These are phyloP conservation scores for Eucidaris tribuloides DNA, from an alignment of 35 echinoderm and acorn worm genomes.

Conservation along the genomic window DNA sequence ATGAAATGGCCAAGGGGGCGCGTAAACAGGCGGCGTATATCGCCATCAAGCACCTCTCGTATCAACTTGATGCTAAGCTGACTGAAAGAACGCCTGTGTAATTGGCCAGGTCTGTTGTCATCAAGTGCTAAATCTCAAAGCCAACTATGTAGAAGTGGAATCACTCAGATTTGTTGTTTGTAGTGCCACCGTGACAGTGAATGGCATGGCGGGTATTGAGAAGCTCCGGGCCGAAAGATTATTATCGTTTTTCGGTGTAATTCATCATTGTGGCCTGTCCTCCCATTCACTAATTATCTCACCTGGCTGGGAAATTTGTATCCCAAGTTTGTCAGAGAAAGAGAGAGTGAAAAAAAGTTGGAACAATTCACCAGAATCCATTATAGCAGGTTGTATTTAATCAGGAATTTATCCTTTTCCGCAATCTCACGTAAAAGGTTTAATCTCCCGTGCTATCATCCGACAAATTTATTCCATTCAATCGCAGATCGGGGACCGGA, in stretches of 20 bases:
- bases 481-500: too few relatives aligned
- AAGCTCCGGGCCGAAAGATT: too few relatives aligned
- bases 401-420: conserved; percentile 2
- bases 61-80: conserved; percentile 4
- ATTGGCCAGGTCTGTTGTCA: background rate
- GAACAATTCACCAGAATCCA: background rate
- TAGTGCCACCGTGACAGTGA: conserved; percentile 6
- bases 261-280: too few relatives aligned
- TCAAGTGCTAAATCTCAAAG: conserved; percentile 19
- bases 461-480: conserved; percentile 5
- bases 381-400: conserved; percentile 19
- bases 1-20: too few relatives aligned
- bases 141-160: background rate
- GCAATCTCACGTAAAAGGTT: conserved; percentile 19
- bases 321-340: background rate
- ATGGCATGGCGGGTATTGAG: too few relatives aligned
- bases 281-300: background rate
- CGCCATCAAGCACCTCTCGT: too few relatives aligned
- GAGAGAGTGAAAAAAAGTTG: background rate
- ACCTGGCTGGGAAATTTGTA: background rate
- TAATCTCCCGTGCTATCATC: conserved; percentile 21
- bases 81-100: background rate
- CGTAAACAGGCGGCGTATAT: too few relatives aligned
- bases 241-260: too few relatives aligned
- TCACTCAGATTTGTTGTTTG: background rate